Percentiles rank a stretch among this genome's conserved stretches.
Evolutionary conservation across 2,113 vertebrate species (phyloP).

Genomic region (Cathartes aura): DNA sequence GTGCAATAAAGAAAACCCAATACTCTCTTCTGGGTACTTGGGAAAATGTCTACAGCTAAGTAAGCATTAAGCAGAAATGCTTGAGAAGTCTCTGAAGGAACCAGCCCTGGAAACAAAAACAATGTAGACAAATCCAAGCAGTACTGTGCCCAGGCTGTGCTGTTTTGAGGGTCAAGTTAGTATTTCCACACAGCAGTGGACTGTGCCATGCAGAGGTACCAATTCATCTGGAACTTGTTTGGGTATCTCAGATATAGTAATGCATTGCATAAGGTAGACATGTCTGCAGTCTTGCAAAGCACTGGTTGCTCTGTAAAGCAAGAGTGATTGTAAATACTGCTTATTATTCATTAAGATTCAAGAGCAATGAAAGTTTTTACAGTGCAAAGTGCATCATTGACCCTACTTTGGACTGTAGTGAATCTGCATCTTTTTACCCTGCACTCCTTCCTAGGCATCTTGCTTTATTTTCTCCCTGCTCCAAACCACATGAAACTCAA

Average conservation of each 20-base stretch:
- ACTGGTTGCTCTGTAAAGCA: not conserved
- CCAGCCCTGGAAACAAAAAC: not conserved
- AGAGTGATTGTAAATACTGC: not conserved
- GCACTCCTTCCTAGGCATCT: not conserved
- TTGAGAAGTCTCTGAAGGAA: not conserved
- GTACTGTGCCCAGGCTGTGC: not conserved
- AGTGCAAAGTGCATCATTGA: not conserved
- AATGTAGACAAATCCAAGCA: not conserved
- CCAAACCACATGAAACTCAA: not conserved
- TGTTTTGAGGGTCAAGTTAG: not conserved
- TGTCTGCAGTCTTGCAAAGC: not conserved
- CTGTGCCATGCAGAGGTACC: not conserved
- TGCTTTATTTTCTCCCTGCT: not conserved
- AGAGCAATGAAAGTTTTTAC: not conserved
- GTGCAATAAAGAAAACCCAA: not conserved
- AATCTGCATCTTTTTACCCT: not conserved
- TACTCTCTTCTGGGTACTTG: not conserved
- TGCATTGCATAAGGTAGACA: rapidly evolving
- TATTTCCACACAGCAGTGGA: not conserved
- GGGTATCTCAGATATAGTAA: not conserved
- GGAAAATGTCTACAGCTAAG: not conserved
- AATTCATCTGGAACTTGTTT: not conserved
- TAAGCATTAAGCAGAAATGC: not conserved
- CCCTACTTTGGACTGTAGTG: not conserved
- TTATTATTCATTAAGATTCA: not conserved